Conservation (phyloP, 2,113 vertebrate species). For the Bungarus multicinctus region DNA sequence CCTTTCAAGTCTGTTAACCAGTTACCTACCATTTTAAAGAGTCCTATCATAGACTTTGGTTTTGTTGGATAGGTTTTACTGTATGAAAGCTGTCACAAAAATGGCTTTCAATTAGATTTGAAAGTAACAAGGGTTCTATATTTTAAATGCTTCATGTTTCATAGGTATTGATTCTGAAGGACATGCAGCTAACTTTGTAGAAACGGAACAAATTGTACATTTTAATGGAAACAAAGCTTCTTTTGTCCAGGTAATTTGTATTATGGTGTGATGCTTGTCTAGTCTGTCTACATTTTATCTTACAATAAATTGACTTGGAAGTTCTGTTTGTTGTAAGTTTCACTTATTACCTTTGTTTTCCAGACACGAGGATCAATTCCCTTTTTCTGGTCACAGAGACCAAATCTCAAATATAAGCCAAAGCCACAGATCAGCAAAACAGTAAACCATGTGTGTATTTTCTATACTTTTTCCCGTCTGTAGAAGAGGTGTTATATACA, state of each 20-base stretch:
- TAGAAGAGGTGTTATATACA: background rate
- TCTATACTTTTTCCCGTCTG: conserved; percentile 17
- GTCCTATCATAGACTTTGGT: background rate
- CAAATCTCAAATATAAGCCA: conserved; percentile 95
- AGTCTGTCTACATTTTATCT: background rate
- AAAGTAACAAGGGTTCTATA: background rate
- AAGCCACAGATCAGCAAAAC: conserved; percentile 93
- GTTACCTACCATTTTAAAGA: background rate
- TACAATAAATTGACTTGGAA: background rate
- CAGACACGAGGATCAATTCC: conserved; percentile 95
- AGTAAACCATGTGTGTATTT: conserved; percentile 83
- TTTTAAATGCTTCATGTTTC: conserved; percentile 14
- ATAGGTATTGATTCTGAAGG: conserved; percentile 95
- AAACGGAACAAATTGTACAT: conserved; percentile 94
- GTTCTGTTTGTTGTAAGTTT: background rate
- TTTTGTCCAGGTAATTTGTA: conserved; percentile 78
- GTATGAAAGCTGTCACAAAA: background rate
- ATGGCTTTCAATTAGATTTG: background rate
- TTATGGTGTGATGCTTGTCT: background rate
- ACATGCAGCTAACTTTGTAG: conserved; percentile 95
- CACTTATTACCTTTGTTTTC: conserved; percentile 34
- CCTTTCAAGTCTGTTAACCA: too few species aligned
- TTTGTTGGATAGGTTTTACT: background rate
- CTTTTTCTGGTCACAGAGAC: conserved; percentile 95
- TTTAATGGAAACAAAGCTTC: conserved; percentile 85